phyloP scores from a whole-genome alignment of 1,140 invertebrate genomes.

The Mya arenaria region DNA sequence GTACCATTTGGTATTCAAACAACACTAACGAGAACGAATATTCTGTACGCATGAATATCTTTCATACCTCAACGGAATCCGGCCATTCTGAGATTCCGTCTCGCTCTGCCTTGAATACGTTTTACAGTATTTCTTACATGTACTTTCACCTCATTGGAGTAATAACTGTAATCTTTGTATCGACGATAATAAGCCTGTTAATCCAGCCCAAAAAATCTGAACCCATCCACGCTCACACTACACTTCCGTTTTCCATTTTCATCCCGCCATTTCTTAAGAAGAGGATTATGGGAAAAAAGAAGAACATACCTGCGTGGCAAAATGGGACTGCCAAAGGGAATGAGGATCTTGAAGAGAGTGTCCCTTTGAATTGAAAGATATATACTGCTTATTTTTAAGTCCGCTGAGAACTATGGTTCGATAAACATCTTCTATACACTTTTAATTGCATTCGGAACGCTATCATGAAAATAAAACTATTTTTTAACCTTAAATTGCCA shows the following conservation, averaged over 20 bases:
- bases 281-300: too few relatives aligned
- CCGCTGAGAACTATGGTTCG: too few relatives aligned
- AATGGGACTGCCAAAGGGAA: too few relatives aligned
- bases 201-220: constrained; percentile 17
- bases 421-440: too few relatives aligned
- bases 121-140: constrained; percentile 43
- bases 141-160: constrained; percentile 33
- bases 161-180: constrained; percentile 6
- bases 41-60: not conserved
- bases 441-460: too few relatives aligned
- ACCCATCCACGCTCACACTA: not conserved
- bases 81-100: too few relatives aligned
- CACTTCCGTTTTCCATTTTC: constrained; percentile 13
- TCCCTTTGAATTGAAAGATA: too few relatives aligned
- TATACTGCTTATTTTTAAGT: too few relatives aligned
- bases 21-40: not conserved
- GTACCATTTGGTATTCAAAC: not conserved
- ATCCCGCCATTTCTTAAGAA: constrained; percentile 23
- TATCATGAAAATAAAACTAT: too few relatives aligned
- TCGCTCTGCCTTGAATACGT: not conserved
- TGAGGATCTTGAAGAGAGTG: too few relatives aligned
- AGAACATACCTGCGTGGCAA: too few relatives aligned
- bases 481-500: too few relatives aligned
- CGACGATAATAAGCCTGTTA: not conserved
- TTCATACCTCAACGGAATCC: not conserved